phyloP scores from a whole-genome alignment of 2,888 invertebrate species.

The Pyrochroa serraticornis region DNA sequence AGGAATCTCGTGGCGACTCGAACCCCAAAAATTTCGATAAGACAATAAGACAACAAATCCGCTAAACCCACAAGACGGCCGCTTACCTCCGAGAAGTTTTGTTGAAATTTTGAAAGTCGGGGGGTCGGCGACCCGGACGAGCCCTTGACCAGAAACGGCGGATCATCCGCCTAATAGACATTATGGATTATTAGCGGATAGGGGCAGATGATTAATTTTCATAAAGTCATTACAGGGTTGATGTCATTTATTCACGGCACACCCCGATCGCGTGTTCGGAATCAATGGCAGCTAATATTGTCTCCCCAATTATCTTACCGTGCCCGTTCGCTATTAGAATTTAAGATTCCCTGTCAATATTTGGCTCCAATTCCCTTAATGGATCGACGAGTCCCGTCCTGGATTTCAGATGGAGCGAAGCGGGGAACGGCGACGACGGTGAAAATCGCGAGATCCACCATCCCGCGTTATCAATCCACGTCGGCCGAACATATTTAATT shows the following conservation, averaged over 20 bases:
- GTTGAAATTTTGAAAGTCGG: too few relatives aligned
- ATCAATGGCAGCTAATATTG: conserved; percentile 52
- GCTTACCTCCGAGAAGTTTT: too few relatives aligned
- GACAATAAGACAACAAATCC: too few relatives aligned
- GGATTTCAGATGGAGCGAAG: background rate
- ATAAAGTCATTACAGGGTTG: conserved; percentile 48
- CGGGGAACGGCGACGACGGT: background rate
- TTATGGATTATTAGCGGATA: conserved; percentile 45
- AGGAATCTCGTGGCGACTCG: too few relatives aligned
- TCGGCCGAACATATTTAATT: conserved; percentile 43
- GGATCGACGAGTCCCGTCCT: conserved; percentile 26
- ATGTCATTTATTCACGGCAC: conserved; percentile 47
- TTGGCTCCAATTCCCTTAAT: conserved; percentile 49
- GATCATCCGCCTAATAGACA: conserved; percentile 27
- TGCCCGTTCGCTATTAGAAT: conserved; percentile 45
- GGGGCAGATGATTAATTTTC: conserved; percentile 47
- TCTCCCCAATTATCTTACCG: conserved; percentile 44
- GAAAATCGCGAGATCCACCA: background rate
- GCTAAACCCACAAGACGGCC: too few relatives aligned
- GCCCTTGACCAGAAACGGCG: background rate
- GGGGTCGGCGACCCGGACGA: too few relatives aligned
- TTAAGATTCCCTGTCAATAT: conserved; percentile 52
- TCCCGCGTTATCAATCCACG: conserved; percentile 24
- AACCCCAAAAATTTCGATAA: too few relatives aligned
- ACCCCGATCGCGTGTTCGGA: conserved; percentile 49